Conservation (phyloP, 2,888 invertebrate species). For the Gisinianus flammeolus region DNA sequence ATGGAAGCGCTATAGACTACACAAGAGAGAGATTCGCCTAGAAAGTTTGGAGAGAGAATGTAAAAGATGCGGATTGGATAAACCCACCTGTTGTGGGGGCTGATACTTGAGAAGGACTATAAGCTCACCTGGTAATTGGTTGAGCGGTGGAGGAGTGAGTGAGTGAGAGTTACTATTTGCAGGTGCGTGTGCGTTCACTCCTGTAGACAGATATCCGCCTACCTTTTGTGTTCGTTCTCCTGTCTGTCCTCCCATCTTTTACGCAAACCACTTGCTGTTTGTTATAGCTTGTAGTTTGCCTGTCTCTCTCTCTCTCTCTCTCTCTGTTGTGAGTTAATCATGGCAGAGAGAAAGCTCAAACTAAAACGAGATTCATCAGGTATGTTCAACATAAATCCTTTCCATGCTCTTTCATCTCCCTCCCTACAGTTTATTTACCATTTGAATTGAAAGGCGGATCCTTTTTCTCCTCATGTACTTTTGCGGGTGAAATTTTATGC, state of each 20-base stretch:
- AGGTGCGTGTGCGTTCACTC: constrained; percentile 6
- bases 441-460: neutral
- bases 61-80: neutral
- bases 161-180: neutral
- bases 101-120: neutral
- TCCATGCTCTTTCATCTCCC: neutral
- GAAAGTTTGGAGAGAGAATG: neutral
- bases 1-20: too few relatives aligned
- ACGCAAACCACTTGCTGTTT: too few relatives aligned
- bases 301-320: neutral
- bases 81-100: neutral
- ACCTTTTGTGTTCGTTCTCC: constrained; percentile 1
- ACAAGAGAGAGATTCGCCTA: neutral
- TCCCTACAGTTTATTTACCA: neutral
- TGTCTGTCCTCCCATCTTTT: neutral
- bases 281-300: neutral
- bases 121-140: neutral
- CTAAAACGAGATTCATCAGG: neutral
- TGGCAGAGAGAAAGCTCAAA: neutral
- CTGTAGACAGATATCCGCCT: too few relatives aligned
- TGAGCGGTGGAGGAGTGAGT: neutral
- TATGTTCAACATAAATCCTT: neutral
- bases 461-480: neutral
- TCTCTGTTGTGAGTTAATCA: neutral
- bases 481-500: neutral